Conservation (phyloP, 2,113 vertebrate species). For the Gnathonemus longibarbis region DNA sequence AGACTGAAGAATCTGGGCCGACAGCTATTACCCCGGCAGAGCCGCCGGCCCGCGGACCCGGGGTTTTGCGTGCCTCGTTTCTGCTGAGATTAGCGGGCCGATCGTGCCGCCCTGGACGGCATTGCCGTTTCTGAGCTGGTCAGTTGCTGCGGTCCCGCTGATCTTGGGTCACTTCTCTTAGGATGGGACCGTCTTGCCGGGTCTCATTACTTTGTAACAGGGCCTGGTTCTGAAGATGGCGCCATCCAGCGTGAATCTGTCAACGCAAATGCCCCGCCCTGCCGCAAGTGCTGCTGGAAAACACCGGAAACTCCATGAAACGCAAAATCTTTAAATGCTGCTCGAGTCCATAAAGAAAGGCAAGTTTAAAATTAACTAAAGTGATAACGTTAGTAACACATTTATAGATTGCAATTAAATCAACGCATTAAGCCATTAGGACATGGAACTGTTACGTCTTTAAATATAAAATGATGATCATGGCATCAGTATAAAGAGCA, state of each 20-base stretch:
- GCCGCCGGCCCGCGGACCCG: background rate
- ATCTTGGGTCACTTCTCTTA: background rate
- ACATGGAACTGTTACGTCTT: background rate
- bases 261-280: background rate
- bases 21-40: background rate
- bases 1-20: background rate
- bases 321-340: background rate
- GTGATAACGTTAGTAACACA: background rate
- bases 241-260: background rate
- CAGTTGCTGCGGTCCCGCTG: background rate
- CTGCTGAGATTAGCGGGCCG: background rate
- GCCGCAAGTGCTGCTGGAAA: background rate
- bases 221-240: background rate
- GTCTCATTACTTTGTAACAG: background rate
- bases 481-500: background rate
- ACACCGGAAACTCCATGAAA: background rate
- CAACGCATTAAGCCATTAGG: background rate
- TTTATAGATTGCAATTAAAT: conserved; percentile 9
- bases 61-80: background rate
- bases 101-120: background rate
- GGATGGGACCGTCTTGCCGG: background rate
- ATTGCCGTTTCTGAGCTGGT: background rate
- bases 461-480: background rate
- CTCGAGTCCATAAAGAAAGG: background rate
- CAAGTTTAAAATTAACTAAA: background rate